Evolutionary conservation across 2,888 invertebrate species (phyloP).

Genomic region (Priocnemis perturbator): DNA sequence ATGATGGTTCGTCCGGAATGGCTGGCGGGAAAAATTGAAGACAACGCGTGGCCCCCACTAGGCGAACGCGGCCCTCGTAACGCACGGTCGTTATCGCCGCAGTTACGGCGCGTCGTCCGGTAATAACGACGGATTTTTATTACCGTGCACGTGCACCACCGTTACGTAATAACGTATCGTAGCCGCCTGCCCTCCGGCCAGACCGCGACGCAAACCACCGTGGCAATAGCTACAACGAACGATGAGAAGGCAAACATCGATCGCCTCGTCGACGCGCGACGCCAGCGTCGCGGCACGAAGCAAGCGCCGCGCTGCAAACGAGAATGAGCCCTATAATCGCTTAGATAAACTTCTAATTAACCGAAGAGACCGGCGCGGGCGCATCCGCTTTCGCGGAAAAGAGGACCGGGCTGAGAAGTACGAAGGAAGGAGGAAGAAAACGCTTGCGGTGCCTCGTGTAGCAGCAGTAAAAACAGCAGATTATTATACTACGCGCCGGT

Average conservation of each 20-base stretch:
- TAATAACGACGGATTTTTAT: conserved; percentile 50
- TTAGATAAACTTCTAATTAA: conserved; percentile 16
- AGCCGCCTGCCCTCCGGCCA: neutral
- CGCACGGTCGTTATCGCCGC: conserved; percentile 39
- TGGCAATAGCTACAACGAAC: neutral
- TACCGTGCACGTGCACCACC: conserved; percentile 33
- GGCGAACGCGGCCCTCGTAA: conserved; percentile 32
- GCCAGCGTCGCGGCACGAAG: neutral
- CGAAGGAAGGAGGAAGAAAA: neutral
- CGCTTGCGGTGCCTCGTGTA: conserved; percentile 1
- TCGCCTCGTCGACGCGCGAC: neutral
- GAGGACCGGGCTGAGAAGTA: neutral
- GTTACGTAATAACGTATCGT: conserved; percentile 31
- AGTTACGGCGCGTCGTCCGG: conserved; percentile 36
- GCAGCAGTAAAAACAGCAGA: conserved; percentile 30
- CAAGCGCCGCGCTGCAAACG: conserved; percentile 6
- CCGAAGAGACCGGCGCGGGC: neutral
- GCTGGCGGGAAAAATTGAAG: neutral
- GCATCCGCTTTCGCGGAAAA: neutral
- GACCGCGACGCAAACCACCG: conserved; percentile 2
- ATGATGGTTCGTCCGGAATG: no score
- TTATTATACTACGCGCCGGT: conserved; percentile 28
- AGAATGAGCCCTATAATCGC: conserved; percentile 8
- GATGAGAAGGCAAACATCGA: conserved; percentile 8
- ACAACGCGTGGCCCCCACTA: neutral